Evolutionary conservation across 2,888 invertebrate genomes (phyloP).

Genomic region (Lydus trimaculatus): DNA sequence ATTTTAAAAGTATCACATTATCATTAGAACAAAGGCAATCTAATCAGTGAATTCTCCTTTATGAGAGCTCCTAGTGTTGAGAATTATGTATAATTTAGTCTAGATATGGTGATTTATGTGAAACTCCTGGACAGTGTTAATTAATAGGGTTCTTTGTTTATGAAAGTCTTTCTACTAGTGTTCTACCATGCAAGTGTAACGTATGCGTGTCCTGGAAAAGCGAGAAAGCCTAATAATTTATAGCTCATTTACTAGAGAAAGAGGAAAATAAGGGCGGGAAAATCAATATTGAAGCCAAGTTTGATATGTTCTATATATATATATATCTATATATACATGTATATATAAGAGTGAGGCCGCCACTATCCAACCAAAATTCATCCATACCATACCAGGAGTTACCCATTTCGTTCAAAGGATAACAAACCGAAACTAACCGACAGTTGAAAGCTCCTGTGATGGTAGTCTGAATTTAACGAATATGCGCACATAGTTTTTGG

Average conservation of each 20-base stretch:
- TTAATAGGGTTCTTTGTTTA: not conserved
- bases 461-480: slow-evolving; percentile 41
- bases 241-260: slow-evolving; percentile 55
- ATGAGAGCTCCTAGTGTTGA: not conserved
- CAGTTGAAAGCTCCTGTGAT: slow-evolving; percentile 31
- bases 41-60: too few relatives aligned
- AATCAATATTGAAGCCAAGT: slow-evolving; percentile 52
- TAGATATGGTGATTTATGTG: not conserved
- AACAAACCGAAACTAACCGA: slow-evolving; percentile 39
- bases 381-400: slow-evolving; percentile 43
- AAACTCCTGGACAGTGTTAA: not conserved
- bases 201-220: slow-evolving; percentile 34
- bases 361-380: slow-evolving; percentile 39
- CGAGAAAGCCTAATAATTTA: slow-evolving; percentile 55
- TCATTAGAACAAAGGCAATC: too few relatives aligned
- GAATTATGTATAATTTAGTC: not conserved
- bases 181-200: slow-evolving; percentile 20
- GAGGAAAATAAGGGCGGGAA: slow-evolving; percentile 56
- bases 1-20: too few relatives aligned
- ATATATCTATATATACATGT: slow-evolving; percentile 18
- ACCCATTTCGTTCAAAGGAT: slow-evolving; percentile 29
- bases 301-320: slow-evolving; percentile 17
- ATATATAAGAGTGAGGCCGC: slow-evolving; percentile 45
- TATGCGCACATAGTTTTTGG: slow-evolving; percentile 54
- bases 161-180: not conserved